Evolutionary conservation across 2,113 vertebrate species (phyloP).

Genomic region (Camarhynchus parvulus): DNA sequence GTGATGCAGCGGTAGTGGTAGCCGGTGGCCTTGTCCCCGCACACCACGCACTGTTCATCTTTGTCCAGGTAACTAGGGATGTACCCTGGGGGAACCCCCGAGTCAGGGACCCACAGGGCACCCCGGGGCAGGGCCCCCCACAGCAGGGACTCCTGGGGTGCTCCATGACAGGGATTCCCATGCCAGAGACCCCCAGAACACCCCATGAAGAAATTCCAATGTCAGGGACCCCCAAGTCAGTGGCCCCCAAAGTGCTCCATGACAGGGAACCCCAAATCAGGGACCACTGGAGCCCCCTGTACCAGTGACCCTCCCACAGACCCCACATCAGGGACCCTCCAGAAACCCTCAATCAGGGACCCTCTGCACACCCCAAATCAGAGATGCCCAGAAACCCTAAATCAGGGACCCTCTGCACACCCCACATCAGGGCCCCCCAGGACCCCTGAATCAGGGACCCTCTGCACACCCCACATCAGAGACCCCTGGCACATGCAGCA

Average conservation of each 20-base stretch:
- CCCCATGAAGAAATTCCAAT: background rate
- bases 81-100: constrained; percentile 78
- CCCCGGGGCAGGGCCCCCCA: background rate
- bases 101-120: background rate
- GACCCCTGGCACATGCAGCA: background rate
- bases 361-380: too few species aligned
- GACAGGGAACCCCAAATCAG: background rate
- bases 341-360: background rate
- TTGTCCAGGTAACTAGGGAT: constrained; percentile 98
- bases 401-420: too few species aligned
- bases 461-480: background rate
- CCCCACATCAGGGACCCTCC: background rate
- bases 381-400: too few species aligned
- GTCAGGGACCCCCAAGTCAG: background rate
- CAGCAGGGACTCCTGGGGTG: background rate
- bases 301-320: background rate
- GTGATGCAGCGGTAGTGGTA: constrained; percentile 98
- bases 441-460: background rate
- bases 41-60: constrained; percentile 95
- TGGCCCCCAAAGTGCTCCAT: background rate
- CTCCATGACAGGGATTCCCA: background rate
- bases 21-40: constrained; percentile 92
- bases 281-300: too few species aligned
- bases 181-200: background rate
- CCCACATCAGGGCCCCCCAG: background rate